Evolutionary conservation across 2,797 vertebrate genomes (phyloP).

Genomic region (Acipenser transmontanus): DNA sequence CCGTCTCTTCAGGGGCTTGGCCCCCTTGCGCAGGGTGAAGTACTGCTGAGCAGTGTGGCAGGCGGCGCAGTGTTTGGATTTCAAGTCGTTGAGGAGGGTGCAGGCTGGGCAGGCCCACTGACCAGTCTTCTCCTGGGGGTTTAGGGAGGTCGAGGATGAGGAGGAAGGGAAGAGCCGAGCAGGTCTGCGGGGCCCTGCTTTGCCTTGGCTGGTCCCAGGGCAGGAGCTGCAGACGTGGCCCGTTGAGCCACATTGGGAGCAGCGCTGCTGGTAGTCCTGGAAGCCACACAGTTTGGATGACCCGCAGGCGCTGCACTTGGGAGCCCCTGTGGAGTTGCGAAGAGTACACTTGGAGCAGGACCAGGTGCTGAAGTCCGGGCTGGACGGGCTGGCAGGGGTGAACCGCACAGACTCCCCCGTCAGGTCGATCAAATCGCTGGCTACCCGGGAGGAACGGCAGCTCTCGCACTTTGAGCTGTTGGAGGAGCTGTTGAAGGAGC

Average conservation of each 20-base stretch:
- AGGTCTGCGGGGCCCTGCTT: slow-evolving; percentile 58
- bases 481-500: slow-evolving; percentile 55
- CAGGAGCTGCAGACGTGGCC: slow-evolving; percentile 32
- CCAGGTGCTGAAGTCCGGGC: slow-evolving; percentile 92
- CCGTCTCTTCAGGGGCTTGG: slow-evolving; percentile 74
- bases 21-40: slow-evolving; percentile 66
- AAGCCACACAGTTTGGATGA: slow-evolving; percentile 90
- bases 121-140: slow-evolving; percentile 50
- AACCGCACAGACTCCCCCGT: slow-evolving; percentile 82
- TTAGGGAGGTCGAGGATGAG: slow-evolving; percentile 33
- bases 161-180: slow-evolving; percentile 51
- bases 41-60: slow-evolving; percentile 92
- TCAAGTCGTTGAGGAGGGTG: slow-evolving; percentile 79
- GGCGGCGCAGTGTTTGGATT: slow-evolving; percentile 80
- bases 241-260: slow-evolving; percentile 54
- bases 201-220: slow-evolving; percentile 36
- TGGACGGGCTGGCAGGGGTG: slow-evolving; percentile 86
- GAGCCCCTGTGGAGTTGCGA: slow-evolving; percentile 73
- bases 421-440: slow-evolving; percentile 77
- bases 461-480: slow-evolving; percentile 59
- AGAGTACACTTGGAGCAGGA: slow-evolving; percentile 90
- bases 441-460: slow-evolving; percentile 53
- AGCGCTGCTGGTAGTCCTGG: slow-evolving; percentile 68
- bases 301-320: slow-evolving; percentile 81
- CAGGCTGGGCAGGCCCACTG: slow-evolving; percentile 93